Conservation (phyloP, 2,113 vertebrate species). For the Xyliphius kryptos region DNA sequence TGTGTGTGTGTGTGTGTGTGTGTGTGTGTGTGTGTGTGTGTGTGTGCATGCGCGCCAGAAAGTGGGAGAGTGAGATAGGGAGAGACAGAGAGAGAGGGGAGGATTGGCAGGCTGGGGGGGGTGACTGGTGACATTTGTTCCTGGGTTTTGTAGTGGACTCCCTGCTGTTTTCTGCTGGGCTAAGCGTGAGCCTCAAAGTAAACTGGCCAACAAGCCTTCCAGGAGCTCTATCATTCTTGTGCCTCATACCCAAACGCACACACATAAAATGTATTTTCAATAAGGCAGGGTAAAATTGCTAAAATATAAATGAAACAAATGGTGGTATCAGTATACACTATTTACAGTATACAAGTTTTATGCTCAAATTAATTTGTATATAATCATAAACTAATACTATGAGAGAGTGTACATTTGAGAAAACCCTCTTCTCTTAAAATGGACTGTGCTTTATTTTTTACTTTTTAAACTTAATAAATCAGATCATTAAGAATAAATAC, state of each 20-base stretch:
- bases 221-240: constrained; percentile 28
- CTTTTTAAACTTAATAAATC: no score
- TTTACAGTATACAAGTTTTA: no score
- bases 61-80: background rate
- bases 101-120: constrained; percentile 19
- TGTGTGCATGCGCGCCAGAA: background rate
- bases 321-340: no score
- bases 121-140: constrained; percentile 47
- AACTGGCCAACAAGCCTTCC: constrained; percentile 40
- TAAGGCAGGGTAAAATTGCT: no score
- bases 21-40: constrained; percentile 22
- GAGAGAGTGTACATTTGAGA: no score
- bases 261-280: constrained; percentile 2
- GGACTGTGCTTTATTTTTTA: no score
- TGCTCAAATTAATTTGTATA: no score
- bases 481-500: no score
- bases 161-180: constrained; percentile 44
- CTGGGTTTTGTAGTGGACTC: constrained; percentile 45
- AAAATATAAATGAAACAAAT: no score
- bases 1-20: constrained; percentile 16
- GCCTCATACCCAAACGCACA: constrained; percentile 14
- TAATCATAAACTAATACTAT: no score
- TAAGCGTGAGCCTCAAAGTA: constrained; percentile 44
- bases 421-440: no score
- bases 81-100: constrained; percentile 16